phyloP scores from a whole-genome alignment of 1,140 invertebrate species.

The Cryptotermes secundus region DNA sequence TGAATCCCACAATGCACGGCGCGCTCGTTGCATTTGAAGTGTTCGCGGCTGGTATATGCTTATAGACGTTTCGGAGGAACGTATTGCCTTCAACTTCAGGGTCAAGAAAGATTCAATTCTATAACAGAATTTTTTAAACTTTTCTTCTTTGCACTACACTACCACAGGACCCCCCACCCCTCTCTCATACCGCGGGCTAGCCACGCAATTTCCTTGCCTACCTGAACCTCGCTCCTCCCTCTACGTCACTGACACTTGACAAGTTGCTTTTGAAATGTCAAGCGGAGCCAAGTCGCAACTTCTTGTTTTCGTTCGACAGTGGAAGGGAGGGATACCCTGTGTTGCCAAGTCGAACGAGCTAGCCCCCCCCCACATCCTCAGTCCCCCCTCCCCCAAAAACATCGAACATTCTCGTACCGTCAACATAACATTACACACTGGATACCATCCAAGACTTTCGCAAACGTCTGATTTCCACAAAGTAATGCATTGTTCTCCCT shows the following conservation, averaged over 20 bases:
- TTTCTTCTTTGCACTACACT: too few species aligned
- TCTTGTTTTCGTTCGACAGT: neutral
- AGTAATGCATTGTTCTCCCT: neutral
- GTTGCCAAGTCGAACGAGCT: neutral
- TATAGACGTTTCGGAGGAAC: too few species aligned
- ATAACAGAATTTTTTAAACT: too few species aligned
- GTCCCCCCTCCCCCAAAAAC: neutral
- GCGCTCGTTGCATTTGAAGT: too few species aligned
- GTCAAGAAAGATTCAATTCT: too few species aligned
- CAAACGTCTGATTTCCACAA: neutral
- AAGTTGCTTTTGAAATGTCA: constrained; percentile 26
- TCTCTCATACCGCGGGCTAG: neutral
- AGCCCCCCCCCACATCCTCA: neutral
- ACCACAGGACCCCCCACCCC: neutral
- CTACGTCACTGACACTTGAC: constrained; percentile 17
- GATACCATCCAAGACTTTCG: neutral
- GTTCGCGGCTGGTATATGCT: too few species aligned
- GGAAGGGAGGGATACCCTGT: neutral
- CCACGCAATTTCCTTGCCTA: too few species aligned
- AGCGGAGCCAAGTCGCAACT: neutral
- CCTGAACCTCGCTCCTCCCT: neutral
- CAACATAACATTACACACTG: neutral
- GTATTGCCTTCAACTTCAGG: too few species aligned
- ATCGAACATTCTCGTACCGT: neutral
- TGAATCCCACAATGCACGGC: too few species aligned